These are phyloP conservation scores for Plecturocebus donacophilus DNA, from an alignment of 2,113 vertebrate species.

Conservation along the genomic window DNA sequence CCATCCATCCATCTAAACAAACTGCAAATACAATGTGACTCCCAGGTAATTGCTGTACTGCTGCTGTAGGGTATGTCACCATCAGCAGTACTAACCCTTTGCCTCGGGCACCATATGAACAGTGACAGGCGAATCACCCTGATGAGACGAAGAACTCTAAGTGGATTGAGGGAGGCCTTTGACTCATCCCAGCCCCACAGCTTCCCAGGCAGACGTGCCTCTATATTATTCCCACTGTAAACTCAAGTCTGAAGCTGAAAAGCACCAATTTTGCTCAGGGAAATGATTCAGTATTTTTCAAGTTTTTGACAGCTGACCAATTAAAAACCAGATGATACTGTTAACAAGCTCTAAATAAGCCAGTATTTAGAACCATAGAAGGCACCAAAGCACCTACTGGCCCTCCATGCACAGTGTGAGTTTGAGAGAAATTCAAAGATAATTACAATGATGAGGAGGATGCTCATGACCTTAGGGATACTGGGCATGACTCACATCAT, in stretches of 20 bases:
- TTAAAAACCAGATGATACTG: constrained; percentile 52
- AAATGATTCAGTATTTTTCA: constrained; percentile 50
- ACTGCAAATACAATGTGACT: constrained; percentile 41
- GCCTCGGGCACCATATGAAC: constrained; percentile 70
- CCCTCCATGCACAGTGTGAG: not conserved
- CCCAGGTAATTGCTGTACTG: constrained; percentile 3
- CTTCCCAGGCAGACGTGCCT: not conserved
- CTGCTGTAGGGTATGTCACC: constrained; percentile 38
- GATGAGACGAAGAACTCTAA: constrained; percentile 38
- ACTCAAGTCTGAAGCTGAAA: not conserved
- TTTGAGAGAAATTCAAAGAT: constrained; percentile 36
- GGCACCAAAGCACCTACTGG: not conserved
- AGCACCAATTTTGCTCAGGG: constrained; percentile 51
- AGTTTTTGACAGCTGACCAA: constrained; percentile 77
- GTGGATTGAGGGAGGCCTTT: not conserved
- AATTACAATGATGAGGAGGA: constrained; percentile 34
- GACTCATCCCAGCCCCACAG: not conserved
- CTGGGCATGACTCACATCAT: not conserved
- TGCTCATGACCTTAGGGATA: not conserved
- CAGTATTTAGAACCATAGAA: not conserved
- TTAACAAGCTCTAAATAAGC: constrained; percentile 70
- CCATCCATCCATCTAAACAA: not conserved
- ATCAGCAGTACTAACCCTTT: constrained; percentile 31
- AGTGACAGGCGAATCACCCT: constrained; percentile 51
- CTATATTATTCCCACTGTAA: not conserved